Evolutionary conservation across 2,113 vertebrate species (phyloP).

Genomic region (Oenanthe melanoleuca): DNA sequence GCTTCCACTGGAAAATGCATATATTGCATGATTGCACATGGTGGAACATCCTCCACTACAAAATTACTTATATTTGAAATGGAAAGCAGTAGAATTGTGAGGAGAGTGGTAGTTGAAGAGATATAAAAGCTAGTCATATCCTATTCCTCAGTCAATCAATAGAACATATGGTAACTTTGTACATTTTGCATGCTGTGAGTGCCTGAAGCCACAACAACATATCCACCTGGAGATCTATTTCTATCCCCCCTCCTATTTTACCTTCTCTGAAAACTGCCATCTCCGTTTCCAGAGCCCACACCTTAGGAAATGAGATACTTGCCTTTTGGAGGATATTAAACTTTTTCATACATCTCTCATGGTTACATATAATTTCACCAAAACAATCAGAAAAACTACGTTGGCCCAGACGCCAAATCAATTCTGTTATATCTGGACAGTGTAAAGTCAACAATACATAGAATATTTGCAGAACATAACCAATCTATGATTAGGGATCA

Average conservation of each 20-base stretch:
- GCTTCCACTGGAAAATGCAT: background rate
- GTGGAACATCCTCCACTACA: background rate
- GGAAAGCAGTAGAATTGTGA: background rate
- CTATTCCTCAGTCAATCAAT: conserved; percentile 31
- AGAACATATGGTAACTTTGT: conserved; percentile 25
- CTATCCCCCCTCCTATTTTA: conserved; percentile 14
- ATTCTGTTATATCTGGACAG: background rate
- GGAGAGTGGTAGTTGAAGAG: background rate
- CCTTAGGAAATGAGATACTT: background rate
- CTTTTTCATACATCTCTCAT: background rate
- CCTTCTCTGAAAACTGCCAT: conserved; percentile 18
- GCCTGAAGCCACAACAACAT: conserved; percentile 49
- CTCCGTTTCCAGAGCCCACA: background rate
- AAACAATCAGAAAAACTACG: background rate
- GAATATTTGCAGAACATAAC: background rate
- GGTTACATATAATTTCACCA: background rate
- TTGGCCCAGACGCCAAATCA: accelerated
- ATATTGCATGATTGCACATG: background rate
- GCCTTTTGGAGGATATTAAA: background rate
- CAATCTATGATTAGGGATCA: background rate
- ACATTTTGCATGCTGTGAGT: conserved; percentile 3
- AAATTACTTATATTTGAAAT: background rate
- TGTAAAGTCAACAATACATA: background rate
- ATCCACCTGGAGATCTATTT: conserved; percentile 41
- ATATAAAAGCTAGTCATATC: conserved; percentile 12